phyloP scores from a whole-genome alignment of 2,888 invertebrate species.

The Agrenia bidenticulata region DNA sequence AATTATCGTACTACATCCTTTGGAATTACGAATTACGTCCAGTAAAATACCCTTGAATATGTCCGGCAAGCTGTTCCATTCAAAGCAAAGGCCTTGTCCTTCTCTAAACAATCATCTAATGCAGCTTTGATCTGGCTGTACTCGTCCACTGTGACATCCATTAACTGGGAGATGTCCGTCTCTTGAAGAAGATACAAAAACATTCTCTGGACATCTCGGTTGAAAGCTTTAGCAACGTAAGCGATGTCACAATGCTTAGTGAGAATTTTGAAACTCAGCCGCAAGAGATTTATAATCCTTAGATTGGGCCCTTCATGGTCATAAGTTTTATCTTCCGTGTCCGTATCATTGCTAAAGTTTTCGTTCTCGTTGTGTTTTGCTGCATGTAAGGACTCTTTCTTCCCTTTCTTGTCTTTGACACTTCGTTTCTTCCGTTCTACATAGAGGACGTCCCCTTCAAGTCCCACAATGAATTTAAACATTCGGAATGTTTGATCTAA shows the following conservation, averaged over 20 bases:
- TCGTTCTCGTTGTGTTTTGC: neutral
- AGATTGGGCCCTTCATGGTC: slow-evolving; percentile 5
- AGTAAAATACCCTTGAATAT: slow-evolving; percentile 26
- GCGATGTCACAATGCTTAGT: slow-evolving; percentile 21
- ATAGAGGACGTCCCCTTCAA: neutral
- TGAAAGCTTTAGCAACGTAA: slow-evolving; percentile 36
- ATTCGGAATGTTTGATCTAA: slow-evolving; percentile 10
- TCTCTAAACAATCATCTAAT: slow-evolving; percentile 31
- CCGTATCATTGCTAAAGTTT: neutral
- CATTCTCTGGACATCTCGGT: slow-evolving; percentile 28
- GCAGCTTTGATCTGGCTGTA: slow-evolving; percentile 25
- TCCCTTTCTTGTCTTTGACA: neutral
- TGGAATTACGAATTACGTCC: neutral
- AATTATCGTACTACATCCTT: neutral
- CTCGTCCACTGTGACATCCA: slow-evolving; percentile 36
- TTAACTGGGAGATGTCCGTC: slow-evolving; percentile 24
- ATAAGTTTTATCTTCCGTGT: neutral
- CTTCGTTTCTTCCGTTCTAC: neutral
- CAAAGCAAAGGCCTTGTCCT: slow-evolving; percentile 15
- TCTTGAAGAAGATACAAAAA: slow-evolving; percentile 43
- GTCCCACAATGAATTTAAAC: slow-evolving; percentile 4
- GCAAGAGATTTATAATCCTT: slow-evolving; percentile 29
- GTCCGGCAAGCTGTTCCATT: slow-evolving; percentile 29
- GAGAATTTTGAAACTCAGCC: slow-evolving; percentile 34
- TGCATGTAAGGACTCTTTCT: neutral